Evolutionary conservation across 2,888 invertebrate genomes (phyloP).

Genomic region (Trisateles emortualis): DNA sequence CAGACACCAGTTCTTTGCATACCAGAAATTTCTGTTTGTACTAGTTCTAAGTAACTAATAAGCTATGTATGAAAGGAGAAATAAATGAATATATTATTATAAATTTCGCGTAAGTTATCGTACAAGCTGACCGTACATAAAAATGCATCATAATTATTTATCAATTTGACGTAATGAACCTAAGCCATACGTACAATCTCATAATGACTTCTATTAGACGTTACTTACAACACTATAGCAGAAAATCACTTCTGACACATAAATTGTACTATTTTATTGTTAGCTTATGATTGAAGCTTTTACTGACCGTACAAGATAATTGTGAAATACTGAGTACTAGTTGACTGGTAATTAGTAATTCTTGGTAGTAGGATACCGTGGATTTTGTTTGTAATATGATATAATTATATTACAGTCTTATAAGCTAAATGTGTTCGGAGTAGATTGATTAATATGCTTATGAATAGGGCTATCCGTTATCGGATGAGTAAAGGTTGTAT

Average conservation of each 20-base stretch:
- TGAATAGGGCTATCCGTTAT: slow-evolving; percentile 1
- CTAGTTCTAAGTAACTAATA: too few relatives aligned
- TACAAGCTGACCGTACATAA: slow-evolving; percentile 23
- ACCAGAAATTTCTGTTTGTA: too few relatives aligned
- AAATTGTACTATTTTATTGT: slow-evolving; percentile 33
- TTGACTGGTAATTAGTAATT: slow-evolving; percentile 10
- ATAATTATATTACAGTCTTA: slow-evolving; percentile 6
- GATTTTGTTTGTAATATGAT: slow-evolving; percentile 14
- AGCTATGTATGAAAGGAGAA: too few relatives aligned
- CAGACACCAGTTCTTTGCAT: too few relatives aligned
- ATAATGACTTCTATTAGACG: slow-evolving; percentile 71
- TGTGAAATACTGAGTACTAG: slow-evolving; percentile 6
- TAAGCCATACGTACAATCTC: slow-evolving; percentile 51
- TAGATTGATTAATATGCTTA: background rate
- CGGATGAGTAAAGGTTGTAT: background rate
- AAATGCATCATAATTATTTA: slow-evolving; percentile 76
- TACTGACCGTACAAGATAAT: slow-evolving; percentile 15
- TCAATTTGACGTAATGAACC: slow-evolving; percentile 76
- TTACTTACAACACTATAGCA: slow-evolving; percentile 31
- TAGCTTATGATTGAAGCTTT: slow-evolving; percentile 3
- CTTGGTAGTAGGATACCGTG: slow-evolving; percentile 8
- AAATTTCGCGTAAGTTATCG: too few relatives aligned
- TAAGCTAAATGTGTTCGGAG: background rate
- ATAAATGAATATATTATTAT: too few relatives aligned
- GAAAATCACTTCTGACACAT: slow-evolving; percentile 38